phyloP scores from a whole-genome alignment of 2,113 vertebrate genomes.

The Lepisosteus oculatus region DNA sequence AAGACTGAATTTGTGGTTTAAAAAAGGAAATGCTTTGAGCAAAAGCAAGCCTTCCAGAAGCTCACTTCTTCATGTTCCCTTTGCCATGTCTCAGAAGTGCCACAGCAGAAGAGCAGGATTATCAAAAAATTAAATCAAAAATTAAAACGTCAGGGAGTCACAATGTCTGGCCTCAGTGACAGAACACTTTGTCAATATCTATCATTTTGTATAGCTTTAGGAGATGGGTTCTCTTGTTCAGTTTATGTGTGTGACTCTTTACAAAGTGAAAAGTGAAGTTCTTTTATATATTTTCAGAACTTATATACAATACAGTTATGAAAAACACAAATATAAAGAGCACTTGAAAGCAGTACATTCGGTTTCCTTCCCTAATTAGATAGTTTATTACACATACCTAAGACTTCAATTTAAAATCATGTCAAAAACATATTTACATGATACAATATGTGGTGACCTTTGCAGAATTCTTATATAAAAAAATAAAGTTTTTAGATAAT shows the following conservation, averaged over 20 bases:
- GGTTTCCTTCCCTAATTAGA: not conserved
- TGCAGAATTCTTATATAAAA: not conserved
- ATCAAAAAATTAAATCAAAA: constrained; percentile 73
- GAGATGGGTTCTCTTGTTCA: constrained; percentile 20
- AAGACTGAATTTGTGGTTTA: not conserved
- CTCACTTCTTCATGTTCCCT: constrained; percentile 39
- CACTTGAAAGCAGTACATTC: not conserved
- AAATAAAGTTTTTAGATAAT: too few relatives aligned
- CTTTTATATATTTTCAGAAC: not conserved
- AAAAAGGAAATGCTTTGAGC: constrained; percentile 15
- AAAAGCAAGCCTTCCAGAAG: constrained; percentile 37
- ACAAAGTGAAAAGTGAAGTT: not conserved
- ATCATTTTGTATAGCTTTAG: constrained; percentile 38
- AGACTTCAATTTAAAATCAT: not conserved
- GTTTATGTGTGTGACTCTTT: not conserved
- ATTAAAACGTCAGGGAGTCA: constrained; percentile 65
- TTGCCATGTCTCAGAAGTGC: constrained; percentile 43
- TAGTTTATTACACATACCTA: not conserved
- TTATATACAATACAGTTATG: not conserved
- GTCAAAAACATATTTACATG: not conserved
- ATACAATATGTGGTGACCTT: not conserved
- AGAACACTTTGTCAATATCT: constrained; percentile 53
- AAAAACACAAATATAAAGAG: not conserved
- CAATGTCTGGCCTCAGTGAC: constrained; percentile 57
- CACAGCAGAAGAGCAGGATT: constrained; percentile 43